Base-by-base conservation (phyloP, 2,888 invertebrate genomes). In the Spilosoma lubricipeda region DNA sequence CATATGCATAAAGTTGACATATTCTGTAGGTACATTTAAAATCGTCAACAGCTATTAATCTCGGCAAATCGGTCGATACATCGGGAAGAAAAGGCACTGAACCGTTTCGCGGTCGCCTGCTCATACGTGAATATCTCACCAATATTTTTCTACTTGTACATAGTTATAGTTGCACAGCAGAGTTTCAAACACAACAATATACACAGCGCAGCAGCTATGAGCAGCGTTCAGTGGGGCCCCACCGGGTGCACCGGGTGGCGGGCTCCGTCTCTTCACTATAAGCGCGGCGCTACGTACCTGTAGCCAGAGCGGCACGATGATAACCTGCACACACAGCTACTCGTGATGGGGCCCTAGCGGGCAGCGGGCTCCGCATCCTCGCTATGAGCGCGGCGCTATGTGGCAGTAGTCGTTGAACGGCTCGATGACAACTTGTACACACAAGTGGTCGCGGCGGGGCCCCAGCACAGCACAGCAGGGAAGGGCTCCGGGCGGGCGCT, bases 401-500 rank as follows among this genome's bases (percentile, higher is more conserved):
- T 93, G 91, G 76, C 94, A 92, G 86, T 92, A 93, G 80, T 96
- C 93, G 0, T 94, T 96, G 68, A 97, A 92, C 0, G 98, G 98
- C 7, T 97, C 97, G 73, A 98, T 98, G 76, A 98, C 97, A 75
- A 98, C 97, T 91, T 97, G 97, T 81, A 98, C 96, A 95, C 96
- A 90, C n/a, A 98, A 93, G 85, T 97, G 97, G 88, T 98, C 97
- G 59, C 96, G 94, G 83, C 97, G 96, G 3, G 96, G 95, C 2
- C 98, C 98, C 73, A 97, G 95, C 71, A 98, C 92, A 85, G n/a
- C n/a, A n/a, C n/a, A n/a, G n/a, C n/a, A n/a, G n/a, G 97, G 97
- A 13, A 89, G 84, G 94, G 93, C 77, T 95, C 94, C 0, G 91
- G 89, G 3, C 79, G 72, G 8, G 90, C 92, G 74, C 87, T 52